These are phyloP conservation scores for Listronotus bonariensis DNA, from an alignment of 1,140 invertebrate genomes.

Conservation along the genomic window DNA sequence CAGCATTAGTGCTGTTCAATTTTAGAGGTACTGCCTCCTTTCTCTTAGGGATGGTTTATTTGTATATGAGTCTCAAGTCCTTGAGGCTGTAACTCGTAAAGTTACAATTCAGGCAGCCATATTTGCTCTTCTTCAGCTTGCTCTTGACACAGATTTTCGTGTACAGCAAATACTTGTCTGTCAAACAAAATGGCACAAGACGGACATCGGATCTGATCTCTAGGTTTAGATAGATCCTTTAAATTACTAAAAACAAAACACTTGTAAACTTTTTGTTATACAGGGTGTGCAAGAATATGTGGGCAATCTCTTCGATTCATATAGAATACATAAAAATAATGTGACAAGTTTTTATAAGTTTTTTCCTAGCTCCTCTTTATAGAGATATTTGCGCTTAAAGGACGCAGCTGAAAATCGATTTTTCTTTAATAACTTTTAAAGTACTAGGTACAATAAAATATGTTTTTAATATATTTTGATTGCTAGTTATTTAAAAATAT, in stretches of 20 bases:
- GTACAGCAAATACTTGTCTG: slow-evolving; percentile 35
- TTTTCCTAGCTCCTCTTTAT: no score
- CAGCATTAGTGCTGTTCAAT: not conserved
- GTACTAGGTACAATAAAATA: no score
- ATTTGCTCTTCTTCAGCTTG: slow-evolving; percentile 33
- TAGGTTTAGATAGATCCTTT: slow-evolving; percentile 38
- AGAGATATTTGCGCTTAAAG: no score
- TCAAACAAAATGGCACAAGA: slow-evolving; percentile 42
- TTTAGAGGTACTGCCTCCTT: slow-evolving; percentile 4
- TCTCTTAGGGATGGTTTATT: slow-evolving; percentile 26
- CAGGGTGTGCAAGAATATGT: no score
- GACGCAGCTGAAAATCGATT: no score
- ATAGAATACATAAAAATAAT: no score
- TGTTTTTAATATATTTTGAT: no score
- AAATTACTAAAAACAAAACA: slow-evolving; percentile 30
- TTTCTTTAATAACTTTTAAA: no score
- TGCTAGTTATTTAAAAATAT: no score
- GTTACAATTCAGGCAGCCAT: slow-evolving; percentile 46
- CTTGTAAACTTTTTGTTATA: no score
- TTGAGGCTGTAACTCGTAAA: slow-evolving; percentile 42
- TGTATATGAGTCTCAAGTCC: slow-evolving; percentile 45
- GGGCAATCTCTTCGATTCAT: no score
- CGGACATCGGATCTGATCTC: slow-evolving; percentile 48
- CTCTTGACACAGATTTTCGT: slow-evolving; percentile 44
- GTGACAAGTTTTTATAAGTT: no score